Evolutionary conservation across 2,888 invertebrate species (phyloP), one percentile per base, ranked within the genome.

Genomic region (Spisula solida): DNA sequence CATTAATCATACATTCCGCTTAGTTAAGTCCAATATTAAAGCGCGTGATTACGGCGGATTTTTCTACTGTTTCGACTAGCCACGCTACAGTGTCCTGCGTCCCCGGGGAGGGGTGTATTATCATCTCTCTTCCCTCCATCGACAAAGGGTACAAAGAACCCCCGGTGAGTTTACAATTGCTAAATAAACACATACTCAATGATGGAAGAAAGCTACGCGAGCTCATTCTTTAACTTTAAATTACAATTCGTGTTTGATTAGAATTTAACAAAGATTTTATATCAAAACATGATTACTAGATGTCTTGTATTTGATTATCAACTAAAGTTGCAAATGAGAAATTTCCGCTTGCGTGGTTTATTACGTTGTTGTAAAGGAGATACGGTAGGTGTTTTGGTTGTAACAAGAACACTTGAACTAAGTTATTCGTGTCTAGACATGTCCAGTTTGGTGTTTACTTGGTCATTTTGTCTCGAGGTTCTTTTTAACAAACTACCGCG

Each of bases 221-320:
- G 79, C 16, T 66, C 41, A 80, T 79, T 79, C 48, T 87, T 66
- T 48, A 25, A 55, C 20, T n/a, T n/a, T 79, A 87, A 87, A 87
- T 87, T 83, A 87, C 78, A 80, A 75, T 60, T 87, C 83, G 31
- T 79, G 70, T 83, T 41, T 66, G 66, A 66, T 55, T 82, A 48
- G 48, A 47, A 41, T n/a, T n/a, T n/a, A n/a, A 87, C 83, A 83
- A 87, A 80, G 83, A 79, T 25, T 80, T 48, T 8, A 25, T 83
- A 87, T 87, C 87, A 87, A 34, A 87, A 83, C 83, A 83, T 83
- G 70, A 87, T 87, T 87, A 83, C 31, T 18, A 70, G 79, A 66
- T 55, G n/a, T 0, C 29, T 82, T 55, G 56, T 25, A 41, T 82
- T 87, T 47, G 82, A 82, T 82, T 82, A 48, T 82, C 18, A 82